These are phyloP conservation scores for Cosmia pyralina DNA, from an alignment of 2,888 invertebrate genomes.

Conservation along the genomic window DNA sequence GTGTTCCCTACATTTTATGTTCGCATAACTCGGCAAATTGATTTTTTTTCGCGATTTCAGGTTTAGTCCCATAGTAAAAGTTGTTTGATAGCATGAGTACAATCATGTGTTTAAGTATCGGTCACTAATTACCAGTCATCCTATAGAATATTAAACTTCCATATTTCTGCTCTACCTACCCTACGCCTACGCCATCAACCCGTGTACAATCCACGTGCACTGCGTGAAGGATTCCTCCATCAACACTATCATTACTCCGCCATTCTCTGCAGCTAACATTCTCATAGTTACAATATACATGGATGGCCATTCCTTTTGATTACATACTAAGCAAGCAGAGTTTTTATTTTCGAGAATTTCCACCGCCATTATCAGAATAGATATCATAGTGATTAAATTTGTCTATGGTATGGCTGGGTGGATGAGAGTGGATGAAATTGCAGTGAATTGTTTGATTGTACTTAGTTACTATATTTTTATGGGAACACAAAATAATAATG, in stretches of 20 bases:
- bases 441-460: slow-evolving; percentile 4
- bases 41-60: too few relatives aligned
- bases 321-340: not conserved
- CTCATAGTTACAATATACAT: slow-evolving; percentile 16
- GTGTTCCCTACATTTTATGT: too few relatives aligned
- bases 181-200: not conserved
- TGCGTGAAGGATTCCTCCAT: slow-evolving; percentile 8
- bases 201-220: not conserved
- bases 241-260: slow-evolving; percentile 33
- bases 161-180: slow-evolving; percentile 14
- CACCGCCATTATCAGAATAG: slow-evolving; percentile 9
- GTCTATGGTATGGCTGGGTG: not conserved
- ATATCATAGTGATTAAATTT: slow-evolving; percentile 26
- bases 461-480: not conserved
- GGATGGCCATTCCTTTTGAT: slow-evolving; percentile 7
- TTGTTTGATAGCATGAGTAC: too few relatives aligned
- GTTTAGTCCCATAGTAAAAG: too few relatives aligned
- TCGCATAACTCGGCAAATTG: too few relatives aligned
- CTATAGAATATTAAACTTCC: too few relatives aligned
- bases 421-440: slow-evolving; percentile 34
- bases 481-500: slow-evolving; percentile 10
- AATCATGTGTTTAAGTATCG: too few relatives aligned
- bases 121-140: too few relatives aligned
- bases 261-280: slow-evolving; percentile 2
- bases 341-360: slow-evolving; percentile 16